Percentiles rank a stretch among this genome's conserved stretches.
phyloP scores from a whole-genome alignment of 2,113 vertebrate genomes.

The Thunnus thynnus region DNA sequence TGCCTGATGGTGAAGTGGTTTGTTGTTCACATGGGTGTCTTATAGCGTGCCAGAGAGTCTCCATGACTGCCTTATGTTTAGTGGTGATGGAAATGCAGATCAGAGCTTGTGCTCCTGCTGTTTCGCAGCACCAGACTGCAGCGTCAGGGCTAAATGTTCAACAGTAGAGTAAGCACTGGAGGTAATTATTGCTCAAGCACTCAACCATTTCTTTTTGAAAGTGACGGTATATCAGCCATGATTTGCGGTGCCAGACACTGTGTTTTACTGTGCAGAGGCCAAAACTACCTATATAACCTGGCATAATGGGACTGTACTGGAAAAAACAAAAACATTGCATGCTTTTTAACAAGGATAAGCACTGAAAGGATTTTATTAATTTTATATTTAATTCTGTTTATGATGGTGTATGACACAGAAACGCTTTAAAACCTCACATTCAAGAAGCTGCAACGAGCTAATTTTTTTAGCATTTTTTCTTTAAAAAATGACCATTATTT shows the following conservation, averaged over 20 bases:
- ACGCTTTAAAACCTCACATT: too few relatives aligned
- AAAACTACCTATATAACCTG: background rate
- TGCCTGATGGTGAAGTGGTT: slow-evolving; percentile 13
- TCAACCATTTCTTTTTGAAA: background rate
- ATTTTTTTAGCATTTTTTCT: too few relatives aligned
- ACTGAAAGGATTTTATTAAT: too few relatives aligned
- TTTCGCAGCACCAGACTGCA: slow-evolving; percentile 30
- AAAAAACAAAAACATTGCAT: too few relatives aligned
- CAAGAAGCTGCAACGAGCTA: too few relatives aligned
- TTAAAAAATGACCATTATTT: too few relatives aligned
- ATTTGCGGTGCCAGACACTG: background rate
- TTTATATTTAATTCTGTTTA: too few relatives aligned
- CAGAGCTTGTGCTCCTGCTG: background rate
- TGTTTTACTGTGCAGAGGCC: slow-evolving; percentile 16
- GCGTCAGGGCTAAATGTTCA: slow-evolving; percentile 23
- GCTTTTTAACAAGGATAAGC: too few relatives aligned
- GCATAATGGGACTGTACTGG: background rate
- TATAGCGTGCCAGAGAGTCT: slow-evolving; percentile 4
- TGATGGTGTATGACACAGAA: too few relatives aligned
- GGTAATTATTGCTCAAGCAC: slow-evolving; percentile 30
- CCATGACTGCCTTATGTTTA: slow-evolving; percentile 27
- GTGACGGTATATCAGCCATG: background rate
- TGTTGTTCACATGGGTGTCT: slow-evolving; percentile 35
- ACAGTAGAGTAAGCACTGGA: slow-evolving; percentile 3
- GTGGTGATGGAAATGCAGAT: slow-evolving; percentile 18